phyloP scores from a whole-genome alignment of 1,140 invertebrate species.

The Oryctes rhinoceros region DNA sequence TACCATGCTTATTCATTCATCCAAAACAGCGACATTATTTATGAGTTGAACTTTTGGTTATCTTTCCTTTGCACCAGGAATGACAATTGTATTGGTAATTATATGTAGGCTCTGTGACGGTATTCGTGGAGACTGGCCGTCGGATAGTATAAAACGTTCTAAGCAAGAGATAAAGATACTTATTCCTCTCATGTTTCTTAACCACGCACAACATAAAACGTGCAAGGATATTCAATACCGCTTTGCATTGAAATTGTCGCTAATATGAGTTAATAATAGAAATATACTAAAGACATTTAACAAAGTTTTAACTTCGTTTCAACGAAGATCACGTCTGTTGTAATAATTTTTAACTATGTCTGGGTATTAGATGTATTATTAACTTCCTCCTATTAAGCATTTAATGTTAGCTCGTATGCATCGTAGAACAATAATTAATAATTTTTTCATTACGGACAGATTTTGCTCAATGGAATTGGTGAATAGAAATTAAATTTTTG shows the following conservation, averaged over 20 bases:
- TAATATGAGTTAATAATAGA: slow-evolving; percentile 26
- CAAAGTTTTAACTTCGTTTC: neutral
- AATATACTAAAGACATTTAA: slow-evolving; percentile 13
- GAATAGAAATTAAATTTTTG: no score
- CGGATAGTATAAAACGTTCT: slow-evolving; percentile 20
- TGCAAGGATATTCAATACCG: slow-evolving; percentile 18
- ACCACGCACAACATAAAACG: slow-evolving; percentile 24
- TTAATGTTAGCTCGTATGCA: no score
- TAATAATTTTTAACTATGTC: neutral
- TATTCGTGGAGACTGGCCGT: neutral
- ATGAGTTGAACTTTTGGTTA: slow-evolving; percentile 18
- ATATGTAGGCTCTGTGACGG: neutral
- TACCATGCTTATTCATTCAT: neutral
- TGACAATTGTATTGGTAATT: slow-evolving; percentile 32
- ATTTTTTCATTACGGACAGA: no score
- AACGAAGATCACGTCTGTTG: neutral
- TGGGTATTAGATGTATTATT: no score
- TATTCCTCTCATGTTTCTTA: slow-evolving; percentile 30
- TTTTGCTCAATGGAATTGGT: no score
- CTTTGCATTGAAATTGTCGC: slow-evolving; percentile 18
- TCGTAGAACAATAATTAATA: no score
- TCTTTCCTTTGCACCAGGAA: neutral
- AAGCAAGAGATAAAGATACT: slow-evolving; percentile 8
- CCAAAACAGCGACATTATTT: slow-evolving; percentile 10
- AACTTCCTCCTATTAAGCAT: no score